A percentile compares a stretch with the other conserved stretches of the same genome.
Evolutionary conservation across 1,140 invertebrate species (phyloP).

Genomic region (Ceratina japonica): DNA sequence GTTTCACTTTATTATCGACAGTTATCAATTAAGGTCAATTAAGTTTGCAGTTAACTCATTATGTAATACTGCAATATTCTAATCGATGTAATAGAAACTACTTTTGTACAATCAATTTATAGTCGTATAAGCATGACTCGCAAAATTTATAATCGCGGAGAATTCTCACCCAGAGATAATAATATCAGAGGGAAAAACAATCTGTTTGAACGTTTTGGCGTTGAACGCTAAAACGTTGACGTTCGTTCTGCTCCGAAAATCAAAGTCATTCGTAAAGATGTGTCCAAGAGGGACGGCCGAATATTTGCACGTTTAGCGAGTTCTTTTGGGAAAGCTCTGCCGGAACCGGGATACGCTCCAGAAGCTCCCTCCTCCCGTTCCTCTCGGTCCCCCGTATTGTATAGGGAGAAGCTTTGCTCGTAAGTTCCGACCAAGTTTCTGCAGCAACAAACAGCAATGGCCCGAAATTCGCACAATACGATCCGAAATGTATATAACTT

Average conservation of each 20-base stretch:
- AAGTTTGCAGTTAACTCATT: no score
- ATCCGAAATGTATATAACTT: slow-evolving; percentile 43
- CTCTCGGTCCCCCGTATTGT: slow-evolving; percentile 28
- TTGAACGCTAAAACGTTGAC: background rate
- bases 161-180: background rate
- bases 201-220: background rate
- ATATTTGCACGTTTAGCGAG: slow-evolving; percentile 39
- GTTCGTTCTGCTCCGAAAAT: slow-evolving; percentile 30
- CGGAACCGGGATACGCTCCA: slow-evolving; percentile 30
- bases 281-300: slow-evolving; percentile 11
- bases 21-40: no score
- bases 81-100: no score
- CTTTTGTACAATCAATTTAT: no score
- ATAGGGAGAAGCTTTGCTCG: slow-evolving; percentile 27
- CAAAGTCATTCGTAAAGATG: slow-evolving; percentile 25
- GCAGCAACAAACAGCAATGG: slow-evolving; percentile 54
- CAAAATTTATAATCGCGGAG: no score
- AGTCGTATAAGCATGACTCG: no score
- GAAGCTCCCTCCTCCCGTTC: slow-evolving; percentile 27
- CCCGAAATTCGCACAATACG: slow-evolving; percentile 52
- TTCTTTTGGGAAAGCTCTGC: slow-evolving; percentile 46
- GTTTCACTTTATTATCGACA: no score
- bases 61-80: no score
- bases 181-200: background rate
- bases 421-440: slow-evolving; percentile 60